Conservation (phyloP, 2,113 vertebrate genomes). For the Vulpes vulpes region DNA sequence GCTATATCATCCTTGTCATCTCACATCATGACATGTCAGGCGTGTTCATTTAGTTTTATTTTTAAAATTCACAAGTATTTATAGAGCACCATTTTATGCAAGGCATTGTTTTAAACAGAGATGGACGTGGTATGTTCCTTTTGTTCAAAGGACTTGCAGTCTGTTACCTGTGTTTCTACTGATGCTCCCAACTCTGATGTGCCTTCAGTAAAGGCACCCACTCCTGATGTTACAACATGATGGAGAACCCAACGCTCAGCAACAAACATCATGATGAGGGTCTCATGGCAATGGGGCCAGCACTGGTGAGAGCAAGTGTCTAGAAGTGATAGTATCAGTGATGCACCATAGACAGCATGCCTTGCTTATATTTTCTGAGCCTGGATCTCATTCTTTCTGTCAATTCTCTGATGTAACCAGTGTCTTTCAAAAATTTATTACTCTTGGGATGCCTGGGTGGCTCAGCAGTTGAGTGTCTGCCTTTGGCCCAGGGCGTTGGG, state of each 20-base stretch:
- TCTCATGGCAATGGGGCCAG: neutral
- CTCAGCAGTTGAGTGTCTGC: too few relatives aligned
- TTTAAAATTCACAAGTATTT: neutral
- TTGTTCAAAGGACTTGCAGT: neutral
- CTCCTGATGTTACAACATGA: neutral
- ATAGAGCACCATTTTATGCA: neutral
- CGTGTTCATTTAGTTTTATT: neutral
- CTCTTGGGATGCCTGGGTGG: neutral
- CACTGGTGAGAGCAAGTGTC: neutral
- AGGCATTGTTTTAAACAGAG: neutral
- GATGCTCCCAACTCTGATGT: neutral
- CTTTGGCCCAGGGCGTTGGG: too few relatives aligned
- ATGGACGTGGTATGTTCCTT: neutral
- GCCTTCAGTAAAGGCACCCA: neutral
- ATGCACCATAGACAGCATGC: neutral
- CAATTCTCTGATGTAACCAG: neutral
- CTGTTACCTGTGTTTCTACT: neutral
- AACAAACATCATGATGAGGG: neutral
- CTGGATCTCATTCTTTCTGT: neutral
- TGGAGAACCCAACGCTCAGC: neutral
- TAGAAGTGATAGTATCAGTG: neutral
- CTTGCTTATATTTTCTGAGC: neutral
- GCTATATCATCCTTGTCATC: neutral
- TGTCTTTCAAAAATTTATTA: neutral
- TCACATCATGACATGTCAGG: neutral